Base-by-base conservation (phyloP, 1,140 invertebrate species). In the Rhopalosiphum padi region DNA sequence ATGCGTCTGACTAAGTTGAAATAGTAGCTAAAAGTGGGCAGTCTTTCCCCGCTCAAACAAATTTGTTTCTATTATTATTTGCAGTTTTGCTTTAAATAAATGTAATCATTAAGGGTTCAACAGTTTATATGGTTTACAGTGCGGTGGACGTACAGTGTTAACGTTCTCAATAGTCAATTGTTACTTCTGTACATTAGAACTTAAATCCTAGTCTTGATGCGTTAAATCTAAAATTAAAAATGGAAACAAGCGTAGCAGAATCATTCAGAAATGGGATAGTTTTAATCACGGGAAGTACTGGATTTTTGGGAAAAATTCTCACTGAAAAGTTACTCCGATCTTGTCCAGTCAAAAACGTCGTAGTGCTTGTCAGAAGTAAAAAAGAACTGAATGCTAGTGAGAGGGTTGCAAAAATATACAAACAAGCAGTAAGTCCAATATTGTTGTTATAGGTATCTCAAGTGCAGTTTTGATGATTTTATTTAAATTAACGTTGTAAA, bases 281-380 rank as follows among this genome's bases (percentile, higher is more conserved):
- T 23, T 94, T 97, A 25, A 94, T 97, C 35, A 96, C 96, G 4
- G 96, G 96, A 9, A 95, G 95, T 6, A 97, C 97, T 4, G 97
- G 97, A 35, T 98, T 97, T 94, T 96, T 98, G 95, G 97, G 97
- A 9, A 98, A 97, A 95, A 96, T 96, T 77, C 95, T 98, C 25
- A 96, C 98, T 21, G 97, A 97, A 94, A 98, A 98, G 95, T 94
- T 98, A 22, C 95, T 98, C 0, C 94, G 97, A 41, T 97, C 96
- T 91, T 98, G 97, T 95, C 96, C 96, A 1, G 95, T 88, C 11
- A n/a, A 30, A 48, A 22, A n/a, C 2, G 22, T 88, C 21, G 86
- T 30, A 2, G 15, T 88, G 2, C 43, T 88, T 22, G 86, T 88
- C 11, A 88, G 86, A 51, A 35, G 46, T 35, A 88, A 88, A 8